phyloP scores from a whole-genome alignment of 92 coral and sea anemone genomes.

The Bergia sp. region DNA sequence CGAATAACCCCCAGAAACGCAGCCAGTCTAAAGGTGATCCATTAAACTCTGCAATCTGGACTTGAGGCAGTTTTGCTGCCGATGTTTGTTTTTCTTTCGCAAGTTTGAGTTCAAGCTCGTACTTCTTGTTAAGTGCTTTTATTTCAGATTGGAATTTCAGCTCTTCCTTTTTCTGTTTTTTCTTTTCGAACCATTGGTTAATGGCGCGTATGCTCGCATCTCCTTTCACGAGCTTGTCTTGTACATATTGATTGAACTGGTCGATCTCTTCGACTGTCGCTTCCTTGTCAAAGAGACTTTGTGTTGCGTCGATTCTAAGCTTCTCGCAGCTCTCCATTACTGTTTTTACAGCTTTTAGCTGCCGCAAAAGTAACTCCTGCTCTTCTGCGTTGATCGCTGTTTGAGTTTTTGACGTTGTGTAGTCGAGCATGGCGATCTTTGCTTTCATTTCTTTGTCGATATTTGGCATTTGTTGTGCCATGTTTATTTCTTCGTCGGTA shows the following conservation, averaged over 20 bases:
- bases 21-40: neutral
- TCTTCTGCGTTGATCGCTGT: slow-evolving; percentile 15
- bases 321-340: slow-evolving; percentile 32
- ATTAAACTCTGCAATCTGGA: neutral
- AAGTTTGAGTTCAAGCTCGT: too few species aligned
- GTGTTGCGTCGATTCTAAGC: slow-evolving; percentile 23
- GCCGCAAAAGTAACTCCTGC: slow-evolving; percentile 26
- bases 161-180: neutral
- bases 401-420: slow-evolving; percentile 18
- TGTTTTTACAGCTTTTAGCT: slow-evolving; percentile 24
- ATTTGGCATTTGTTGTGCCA: too few species aligned
- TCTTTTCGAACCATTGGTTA: neutral
- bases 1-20: too few species aligned
- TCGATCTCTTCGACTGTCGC: slow-evolving; percentile 22
- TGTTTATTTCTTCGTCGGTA: slow-evolving; percentile 5
- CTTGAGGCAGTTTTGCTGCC: too few species aligned
- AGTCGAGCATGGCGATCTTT: neutral
- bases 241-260: slow-evolving; percentile 10
- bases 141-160: slow-evolving; percentile 1
- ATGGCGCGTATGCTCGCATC: slow-evolving; percentile 8
- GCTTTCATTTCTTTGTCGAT: too few species aligned
- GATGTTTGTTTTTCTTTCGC: too few species aligned
- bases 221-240: slow-evolving; percentile 11
- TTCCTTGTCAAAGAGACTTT: slow-evolving; percentile 28
- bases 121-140: neutral